Percentiles rank a stretch among this genome's conserved stretches.
These are phyloP conservation scores for Hyposmocoma kahamanoa DNA, from an alignment of 1,140 invertebrate species.

Conservation along the genomic window DNA sequence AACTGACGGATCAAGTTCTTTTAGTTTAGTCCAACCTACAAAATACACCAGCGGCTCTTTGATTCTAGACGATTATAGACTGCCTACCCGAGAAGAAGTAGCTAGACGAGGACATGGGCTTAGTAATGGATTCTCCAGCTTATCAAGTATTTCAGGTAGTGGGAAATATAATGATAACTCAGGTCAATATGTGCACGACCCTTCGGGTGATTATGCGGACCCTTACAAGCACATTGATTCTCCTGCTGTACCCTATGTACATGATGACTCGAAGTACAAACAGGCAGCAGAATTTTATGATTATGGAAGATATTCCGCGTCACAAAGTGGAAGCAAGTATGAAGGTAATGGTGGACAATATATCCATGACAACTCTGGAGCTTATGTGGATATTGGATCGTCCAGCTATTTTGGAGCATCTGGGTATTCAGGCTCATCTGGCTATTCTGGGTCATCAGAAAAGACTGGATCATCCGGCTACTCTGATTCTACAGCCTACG, in stretches of 20 bases:
- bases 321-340: conserved; percentile 12
- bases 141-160: background rate
- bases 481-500: conserved; percentile 20
- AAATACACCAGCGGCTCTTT: conserved; percentile 56
- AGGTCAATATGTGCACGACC: conserved; percentile 55
- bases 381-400: conserved; percentile 18
- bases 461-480: conserved; percentile 31
- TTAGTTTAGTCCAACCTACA: conserved; percentile 39
- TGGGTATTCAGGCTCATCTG: conserved; percentile 16
- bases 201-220: conserved; percentile 55
- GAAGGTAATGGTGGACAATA: conserved; percentile 14
- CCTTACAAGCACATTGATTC: conserved; percentile 50
- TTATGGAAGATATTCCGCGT: conserved; percentile 22
- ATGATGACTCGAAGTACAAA: conserved; percentile 35
- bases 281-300: conserved; percentile 23
- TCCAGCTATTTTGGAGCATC: conserved; percentile 30
- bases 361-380: conserved; percentile 26
- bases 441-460: conserved; percentile 48
- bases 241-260: conserved; percentile 39
- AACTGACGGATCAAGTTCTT: conserved; percentile 19
- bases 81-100: conserved; percentile 23
- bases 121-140: conserved; percentile 7
- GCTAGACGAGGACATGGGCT: background rate
- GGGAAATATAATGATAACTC: conserved; percentile 32
- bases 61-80: conserved; percentile 55